Percentiles rank a stretch among this genome's conserved stretches.
Evolutionary conservation across 2,797 vertebrate species (phyloP).

Genomic region (Lophotriccus pileatus): DNA sequence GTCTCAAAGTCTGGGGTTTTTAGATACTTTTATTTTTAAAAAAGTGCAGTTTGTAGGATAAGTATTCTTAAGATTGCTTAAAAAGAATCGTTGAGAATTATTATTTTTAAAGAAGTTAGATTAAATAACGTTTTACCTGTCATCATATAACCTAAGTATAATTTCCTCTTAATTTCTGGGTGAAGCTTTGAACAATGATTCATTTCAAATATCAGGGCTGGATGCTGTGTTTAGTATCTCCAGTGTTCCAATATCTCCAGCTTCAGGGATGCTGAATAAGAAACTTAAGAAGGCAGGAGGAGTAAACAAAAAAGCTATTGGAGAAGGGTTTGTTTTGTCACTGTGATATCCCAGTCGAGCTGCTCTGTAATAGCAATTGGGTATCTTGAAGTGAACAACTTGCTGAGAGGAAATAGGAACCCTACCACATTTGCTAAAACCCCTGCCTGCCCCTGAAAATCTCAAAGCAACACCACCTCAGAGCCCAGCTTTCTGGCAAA

Average conservation of each 20-base stretch:
- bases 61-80: background rate
- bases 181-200: background rate
- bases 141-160: background rate
- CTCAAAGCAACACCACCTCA: background rate
- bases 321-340: background rate
- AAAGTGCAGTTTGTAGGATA: background rate
- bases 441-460: background rate
- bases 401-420: background rate
- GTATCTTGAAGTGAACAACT: background rate
- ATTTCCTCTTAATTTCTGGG: background rate
- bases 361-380: background rate
- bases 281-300: background rate
- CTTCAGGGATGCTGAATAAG: background rate
- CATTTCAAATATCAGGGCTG: background rate
- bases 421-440: background rate
- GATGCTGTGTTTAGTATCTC: background rate
- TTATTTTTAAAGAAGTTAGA: background rate
- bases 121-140: background rate
- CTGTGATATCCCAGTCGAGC: background rate
- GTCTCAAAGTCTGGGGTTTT: background rate
- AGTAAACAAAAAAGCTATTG: background rate
- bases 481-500: background rate
- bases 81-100: background rate
- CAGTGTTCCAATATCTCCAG: background rate
- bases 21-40: background rate